Conservation (phyloP, 2,113 vertebrate species). For the Hippolais icterina region DNA sequence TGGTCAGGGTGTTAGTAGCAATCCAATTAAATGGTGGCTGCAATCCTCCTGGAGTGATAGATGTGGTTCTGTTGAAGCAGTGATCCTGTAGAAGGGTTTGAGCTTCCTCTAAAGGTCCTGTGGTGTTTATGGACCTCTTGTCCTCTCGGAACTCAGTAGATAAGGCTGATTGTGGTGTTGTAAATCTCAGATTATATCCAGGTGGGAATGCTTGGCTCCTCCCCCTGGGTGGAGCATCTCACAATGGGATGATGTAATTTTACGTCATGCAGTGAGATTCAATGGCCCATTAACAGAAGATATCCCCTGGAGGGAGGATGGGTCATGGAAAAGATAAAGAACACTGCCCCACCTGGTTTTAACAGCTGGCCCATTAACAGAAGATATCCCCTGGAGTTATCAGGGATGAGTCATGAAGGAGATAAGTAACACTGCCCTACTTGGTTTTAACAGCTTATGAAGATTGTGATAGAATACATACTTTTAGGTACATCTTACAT, state of each 20-base stretch:
- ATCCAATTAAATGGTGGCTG: neutral
- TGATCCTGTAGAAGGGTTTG: neutral
- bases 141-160: neutral
- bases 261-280: neutral
- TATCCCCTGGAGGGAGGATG: neutral
- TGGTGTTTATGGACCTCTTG: too few relatives aligned
- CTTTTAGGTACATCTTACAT: neutral
- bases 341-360: neutral
- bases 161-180: neutral
- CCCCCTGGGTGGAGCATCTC: neutral
- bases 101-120: neutral
- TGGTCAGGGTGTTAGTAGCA: neutral
- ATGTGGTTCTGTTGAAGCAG: neutral
- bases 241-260: too few relatives aligned
- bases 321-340: neutral
- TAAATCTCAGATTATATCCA: neutral
- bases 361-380: neutral
- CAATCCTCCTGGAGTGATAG: neutral
- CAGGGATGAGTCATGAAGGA: neutral
- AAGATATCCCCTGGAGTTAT: neutral
- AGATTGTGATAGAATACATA: neutral
- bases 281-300: neutral
- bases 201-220: neutral
- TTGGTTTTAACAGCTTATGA: neutral
- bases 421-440: neutral